Evolutionary conservation across 2,888 invertebrate species (phyloP).

Genomic region (Sinopyrophorus schimmeli): DNA sequence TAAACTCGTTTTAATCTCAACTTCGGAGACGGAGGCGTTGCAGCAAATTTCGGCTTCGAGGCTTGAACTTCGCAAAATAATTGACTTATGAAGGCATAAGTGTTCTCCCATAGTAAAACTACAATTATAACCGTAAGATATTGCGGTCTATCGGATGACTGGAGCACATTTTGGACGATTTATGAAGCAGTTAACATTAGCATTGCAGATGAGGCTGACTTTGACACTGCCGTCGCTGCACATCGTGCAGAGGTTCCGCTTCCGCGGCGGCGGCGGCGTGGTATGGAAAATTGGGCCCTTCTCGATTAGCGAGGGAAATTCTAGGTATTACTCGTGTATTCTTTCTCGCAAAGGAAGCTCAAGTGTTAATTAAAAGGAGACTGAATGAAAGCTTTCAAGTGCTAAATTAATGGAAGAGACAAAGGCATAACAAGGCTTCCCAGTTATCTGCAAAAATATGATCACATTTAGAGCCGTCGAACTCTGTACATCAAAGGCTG

Average conservation of each 20-base stretch:
- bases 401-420: constrained; percentile 21
- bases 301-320: not conserved
- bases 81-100: constrained; percentile 21
- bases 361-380: constrained; percentile 15
- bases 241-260: constrained; percentile 15
- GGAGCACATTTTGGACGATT: constrained; percentile 29
- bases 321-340: constrained; percentile 7
- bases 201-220: constrained; percentile 35
- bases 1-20: too few relatives aligned
- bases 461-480: constrained; percentile 8
- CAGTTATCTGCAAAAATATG: constrained; percentile 15
- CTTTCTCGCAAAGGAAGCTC: not conserved
- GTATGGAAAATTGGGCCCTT: constrained; percentile 2
- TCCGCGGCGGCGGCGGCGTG: not conserved
- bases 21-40: too few relatives aligned
- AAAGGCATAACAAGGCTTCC: constrained; percentile 16
- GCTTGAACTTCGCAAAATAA: too few relatives aligned
- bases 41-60: too few relatives aligned
- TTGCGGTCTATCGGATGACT: constrained; percentile 28
- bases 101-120: constrained; percentile 20
- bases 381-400: constrained; percentile 16
- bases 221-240: constrained; percentile 24
- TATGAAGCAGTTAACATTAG: constrained; percentile 36
- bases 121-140: constrained; percentile 28
- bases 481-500: constrained; percentile 9